Evolutionary conservation across 2,113 vertebrate genomes (phyloP).

Genomic region (Misgurnus mizolepis): DNA sequence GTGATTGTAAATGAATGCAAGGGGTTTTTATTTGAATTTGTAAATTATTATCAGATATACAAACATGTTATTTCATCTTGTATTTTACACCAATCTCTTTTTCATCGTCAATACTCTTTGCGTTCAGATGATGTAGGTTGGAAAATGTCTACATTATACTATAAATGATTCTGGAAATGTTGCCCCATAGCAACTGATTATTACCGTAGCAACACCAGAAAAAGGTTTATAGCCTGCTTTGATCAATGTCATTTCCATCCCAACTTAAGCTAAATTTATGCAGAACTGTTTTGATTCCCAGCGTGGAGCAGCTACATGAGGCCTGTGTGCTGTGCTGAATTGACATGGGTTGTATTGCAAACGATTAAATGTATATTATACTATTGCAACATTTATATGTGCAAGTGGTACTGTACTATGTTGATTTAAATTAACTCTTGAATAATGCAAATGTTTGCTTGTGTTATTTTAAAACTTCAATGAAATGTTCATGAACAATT

Average conservation of each 20-base stretch:
- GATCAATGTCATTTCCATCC: constrained; percentile 50
- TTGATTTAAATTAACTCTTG: constrained; percentile 60
- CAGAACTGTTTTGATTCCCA: constrained; percentile 58
- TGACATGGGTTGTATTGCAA: constrained; percentile 53
- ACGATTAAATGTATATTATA: constrained; percentile 51
- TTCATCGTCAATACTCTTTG: background rate
- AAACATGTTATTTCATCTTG: background rate
- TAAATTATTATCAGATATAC: background rate
- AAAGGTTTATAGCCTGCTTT: background rate
- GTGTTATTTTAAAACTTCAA: constrained; percentile 53
- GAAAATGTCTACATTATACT: constrained; percentile 15
- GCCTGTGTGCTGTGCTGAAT: constrained; percentile 43
- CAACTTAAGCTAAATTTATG: constrained; percentile 73
- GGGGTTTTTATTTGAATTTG: background rate
- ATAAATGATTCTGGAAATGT: constrained; percentile 1
- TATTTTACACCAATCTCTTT: background rate
- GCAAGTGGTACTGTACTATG: constrained; percentile 57
- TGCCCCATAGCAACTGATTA: background rate
- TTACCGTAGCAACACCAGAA: background rate
- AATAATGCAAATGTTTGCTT: constrained; percentile 60
- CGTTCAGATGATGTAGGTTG: constrained; percentile 7
- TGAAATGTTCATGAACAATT: constrained; percentile 38
- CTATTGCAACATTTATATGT: constrained; percentile 57
- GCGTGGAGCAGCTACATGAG: constrained; percentile 50
- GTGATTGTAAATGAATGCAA: constrained; percentile 28